Base-by-base conservation (phyloP, 2,888 invertebrate species). In the Dasysyrphus tricinctus region DNA sequence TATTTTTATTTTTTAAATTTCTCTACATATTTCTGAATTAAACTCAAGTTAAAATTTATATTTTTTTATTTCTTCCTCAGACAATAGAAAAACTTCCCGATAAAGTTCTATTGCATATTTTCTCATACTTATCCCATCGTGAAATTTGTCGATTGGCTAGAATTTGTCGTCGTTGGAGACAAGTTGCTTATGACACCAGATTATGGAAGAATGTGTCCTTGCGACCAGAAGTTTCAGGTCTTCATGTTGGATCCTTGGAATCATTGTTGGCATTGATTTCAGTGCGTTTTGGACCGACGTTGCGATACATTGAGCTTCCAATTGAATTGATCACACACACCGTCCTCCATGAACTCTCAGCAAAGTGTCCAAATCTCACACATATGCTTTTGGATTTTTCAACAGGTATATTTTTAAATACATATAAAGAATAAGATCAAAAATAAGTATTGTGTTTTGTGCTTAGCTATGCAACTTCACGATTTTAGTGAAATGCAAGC, bases 401-500 rank as follows among this genome's bases (percentile, higher is more conserved):
- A 88, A 99, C 99, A 87, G 95, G 95, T 95, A 89, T 80, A 2
- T 5, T 42, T 49, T 39, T 37, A 0, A 37, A 14, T 9, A 5
- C 14, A 0, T 5, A 8, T 5, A 47, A 11, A 70, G 8, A 6
- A 14, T 1, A 2, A 5, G 5, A 47, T 61, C 9, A 16, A 12
- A 51, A 39, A 37, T 39, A 47, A 47, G 57, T 32, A 2, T n/a
- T 47, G 42, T 0, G 0, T 24, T 14, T 2, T 44, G 11, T 37
- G 88, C 86, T 29, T 90, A 91, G 99, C 99, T 49, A 98, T 98
- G 98, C 99, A 99, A 91, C 94, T 99, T 80, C 99, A 99, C 93
- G 99, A 99, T 92, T 99, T 99, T 94, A 99, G 98, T 89, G 98
- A 98, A 93, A 96, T 99, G 94, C 98, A 99, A 93, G 97, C 98